A percentile compares a stretch with the other conserved stretches of the same genome.
These are phyloP conservation scores for Haliclona indistincta DNA, from an alignment of 37 sponge, comb jelly and placozoan species.

Conservation along the genomic window DNA sequence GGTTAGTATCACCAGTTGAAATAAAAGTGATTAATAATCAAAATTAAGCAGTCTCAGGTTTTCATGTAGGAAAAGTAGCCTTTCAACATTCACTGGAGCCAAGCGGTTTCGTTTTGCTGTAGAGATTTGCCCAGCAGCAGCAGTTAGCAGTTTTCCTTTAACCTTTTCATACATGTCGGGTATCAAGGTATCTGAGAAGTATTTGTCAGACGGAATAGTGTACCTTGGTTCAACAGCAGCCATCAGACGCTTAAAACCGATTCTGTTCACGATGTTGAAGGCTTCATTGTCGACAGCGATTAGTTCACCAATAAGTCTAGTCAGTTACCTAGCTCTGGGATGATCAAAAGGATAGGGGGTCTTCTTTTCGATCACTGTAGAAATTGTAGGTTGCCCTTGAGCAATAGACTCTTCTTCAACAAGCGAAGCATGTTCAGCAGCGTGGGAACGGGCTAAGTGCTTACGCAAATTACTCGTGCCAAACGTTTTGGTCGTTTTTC, in stretches of 20 bases:
- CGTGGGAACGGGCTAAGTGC: not conserved
- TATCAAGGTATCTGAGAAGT: conserved; percentile 24
- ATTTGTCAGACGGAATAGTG: conserved; percentile 30
- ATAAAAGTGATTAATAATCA: too few relatives aligned
- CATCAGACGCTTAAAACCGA: conserved; percentile 26
- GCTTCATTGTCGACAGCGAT: conserved; percentile 38
- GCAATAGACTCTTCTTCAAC: not conserved
- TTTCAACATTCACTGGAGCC: too few relatives aligned
- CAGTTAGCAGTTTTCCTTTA: not conserved
- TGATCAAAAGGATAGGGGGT: conserved; percentile 3
- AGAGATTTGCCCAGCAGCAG: too few relatives aligned
- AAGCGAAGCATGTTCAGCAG: not conserved
- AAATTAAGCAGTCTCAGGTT: too few relatives aligned
- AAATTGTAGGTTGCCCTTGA: not conserved
- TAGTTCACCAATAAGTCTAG: conserved; percentile 20
- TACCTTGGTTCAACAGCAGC: conserved; percentile 5
- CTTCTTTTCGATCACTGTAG: not conserved
- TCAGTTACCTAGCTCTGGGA: conserved; percentile 25
- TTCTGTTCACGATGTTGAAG: conserved; percentile 28
- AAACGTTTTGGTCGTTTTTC: not conserved
- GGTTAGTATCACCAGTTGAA: too few relatives aligned
- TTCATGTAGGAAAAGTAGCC: too few relatives aligned
- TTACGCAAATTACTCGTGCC: not conserved
- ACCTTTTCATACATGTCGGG: conserved; percentile 10
- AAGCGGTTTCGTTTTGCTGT: too few relatives aligned